phyloP scores from a whole-genome alignment of 2,113 vertebrate genomes.

The Lanius ludovicianus region DNA sequence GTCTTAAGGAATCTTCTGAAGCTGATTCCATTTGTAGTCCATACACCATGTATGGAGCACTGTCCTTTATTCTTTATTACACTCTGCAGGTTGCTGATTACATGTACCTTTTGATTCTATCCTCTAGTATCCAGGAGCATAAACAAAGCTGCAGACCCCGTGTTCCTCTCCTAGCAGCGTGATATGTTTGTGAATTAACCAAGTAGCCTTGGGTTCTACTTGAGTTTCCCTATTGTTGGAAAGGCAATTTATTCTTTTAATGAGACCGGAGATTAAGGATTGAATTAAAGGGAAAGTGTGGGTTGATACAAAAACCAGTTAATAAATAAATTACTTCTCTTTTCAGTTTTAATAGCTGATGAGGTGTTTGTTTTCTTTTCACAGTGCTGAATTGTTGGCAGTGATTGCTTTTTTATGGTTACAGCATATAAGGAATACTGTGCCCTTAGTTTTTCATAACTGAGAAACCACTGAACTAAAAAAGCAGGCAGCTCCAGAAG shows the following conservation, averaged over 20 bases:
- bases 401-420: not conserved
- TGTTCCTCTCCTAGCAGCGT: not conserved
- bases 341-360: not conserved
- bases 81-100: conserved; percentile 22
- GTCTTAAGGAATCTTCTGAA: not conserved
- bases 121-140: conserved; percentile 29
- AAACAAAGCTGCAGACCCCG: conserved; percentile 65
- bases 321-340: not conserved
- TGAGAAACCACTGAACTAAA: not conserved
- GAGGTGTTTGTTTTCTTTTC: conserved; percentile 5
- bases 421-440: not conserved
- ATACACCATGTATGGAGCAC: not conserved
- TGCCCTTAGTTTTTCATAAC: not conserved
- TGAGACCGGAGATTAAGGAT: not conserved
- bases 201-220: conserved; percentile 1
- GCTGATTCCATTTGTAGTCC: not conserved
- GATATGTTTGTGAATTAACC: conserved; percentile 49
- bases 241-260: conserved; percentile 10
- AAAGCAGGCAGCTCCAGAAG: not conserved
- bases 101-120: conserved; percentile 4
- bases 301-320: not conserved
- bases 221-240: not conserved
- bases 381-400: not conserved
- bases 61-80: conserved; percentile 51
- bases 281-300: not conserved